Evolutionary conservation across 2,888 invertebrate species (phyloP).

Genomic region (Ecdyonurus torrentis): DNA sequence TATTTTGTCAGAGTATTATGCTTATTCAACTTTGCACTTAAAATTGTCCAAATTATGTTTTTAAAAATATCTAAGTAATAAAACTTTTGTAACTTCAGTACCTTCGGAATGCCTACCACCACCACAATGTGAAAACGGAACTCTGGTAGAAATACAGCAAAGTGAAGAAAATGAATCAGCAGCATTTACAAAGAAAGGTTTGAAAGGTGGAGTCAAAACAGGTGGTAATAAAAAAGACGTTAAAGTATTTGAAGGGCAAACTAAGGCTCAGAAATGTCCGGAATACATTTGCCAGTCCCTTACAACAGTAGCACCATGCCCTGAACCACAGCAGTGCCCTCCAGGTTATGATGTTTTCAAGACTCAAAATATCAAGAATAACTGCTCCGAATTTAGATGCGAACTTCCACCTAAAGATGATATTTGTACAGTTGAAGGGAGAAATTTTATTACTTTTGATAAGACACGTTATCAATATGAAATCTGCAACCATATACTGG

Average conservation of each 20-base stretch:
- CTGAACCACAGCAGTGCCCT: conserved; percentile 4
- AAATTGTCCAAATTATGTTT: too few species aligned
- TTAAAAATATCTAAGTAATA: too few species aligned
- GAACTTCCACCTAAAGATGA: conserved; percentile 44
- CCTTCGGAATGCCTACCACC: conserved; percentile 12
- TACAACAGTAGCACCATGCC: conserved; percentile 1
- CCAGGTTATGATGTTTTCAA: conserved; percentile 11
- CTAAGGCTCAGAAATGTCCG: background rate
- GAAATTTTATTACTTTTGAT: conserved; percentile 66
- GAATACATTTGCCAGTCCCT: background rate
- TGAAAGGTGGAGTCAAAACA: background rate
- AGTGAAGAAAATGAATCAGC: background rate
- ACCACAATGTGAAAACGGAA: background rate
- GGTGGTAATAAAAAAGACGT: background rate
- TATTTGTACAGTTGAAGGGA: conserved; percentile 54
- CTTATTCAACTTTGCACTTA: too few species aligned
- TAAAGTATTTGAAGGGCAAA: background rate
- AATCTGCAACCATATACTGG: conserved; percentile 62
- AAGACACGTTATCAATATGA: conserved; percentile 61
- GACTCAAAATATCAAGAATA: conserved; percentile 8
- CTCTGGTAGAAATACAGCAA: background rate
- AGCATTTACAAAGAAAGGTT: background rate
- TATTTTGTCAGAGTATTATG: too few species aligned
- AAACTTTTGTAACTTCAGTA: too few species aligned
- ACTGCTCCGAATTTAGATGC: conserved; percentile 7